Evolutionary conservation across 2,113 vertebrate species (phyloP).

Genomic region (Catharus bicknelli): DNA sequence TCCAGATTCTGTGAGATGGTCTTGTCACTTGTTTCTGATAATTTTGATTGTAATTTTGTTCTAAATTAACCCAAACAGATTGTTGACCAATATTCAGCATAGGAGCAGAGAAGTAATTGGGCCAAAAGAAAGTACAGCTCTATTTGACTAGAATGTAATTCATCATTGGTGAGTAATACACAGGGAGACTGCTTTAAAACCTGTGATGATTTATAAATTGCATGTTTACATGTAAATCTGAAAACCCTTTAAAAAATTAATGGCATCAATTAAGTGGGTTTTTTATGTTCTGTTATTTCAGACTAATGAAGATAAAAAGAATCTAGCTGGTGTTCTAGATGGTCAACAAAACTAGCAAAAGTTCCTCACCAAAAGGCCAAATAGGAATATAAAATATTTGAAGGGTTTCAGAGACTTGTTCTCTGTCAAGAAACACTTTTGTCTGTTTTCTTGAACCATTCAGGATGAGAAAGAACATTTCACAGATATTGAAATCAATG

Average conservation of each 20-base stretch:
- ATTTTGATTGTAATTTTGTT: background rate
- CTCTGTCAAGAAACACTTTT: background rate
- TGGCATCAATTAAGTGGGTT: background rate
- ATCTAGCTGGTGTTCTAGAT: background rate
- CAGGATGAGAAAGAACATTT: background rate
- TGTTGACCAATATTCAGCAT: background rate
- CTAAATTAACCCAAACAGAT: background rate
- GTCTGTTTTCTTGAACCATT: background rate
- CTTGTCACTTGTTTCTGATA: background rate
- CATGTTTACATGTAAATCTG: background rate
- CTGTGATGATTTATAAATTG: background rate
- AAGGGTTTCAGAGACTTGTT: background rate
- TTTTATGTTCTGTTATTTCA: background rate
- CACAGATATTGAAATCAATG: background rate
- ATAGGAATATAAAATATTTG: background rate
- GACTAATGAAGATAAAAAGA: background rate
- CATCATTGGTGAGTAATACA: background rate
- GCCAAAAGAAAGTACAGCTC: background rate
- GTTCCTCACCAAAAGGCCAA: background rate
- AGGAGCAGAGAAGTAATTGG: background rate
- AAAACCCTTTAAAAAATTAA: background rate
- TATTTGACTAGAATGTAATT: background rate
- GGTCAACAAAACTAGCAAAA: background rate
- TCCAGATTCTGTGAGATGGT: background rate
- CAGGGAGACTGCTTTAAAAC: background rate